phyloP scores from a whole-genome alignment of 1,140 invertebrate species.

The Polypedilum pembai region DNA sequence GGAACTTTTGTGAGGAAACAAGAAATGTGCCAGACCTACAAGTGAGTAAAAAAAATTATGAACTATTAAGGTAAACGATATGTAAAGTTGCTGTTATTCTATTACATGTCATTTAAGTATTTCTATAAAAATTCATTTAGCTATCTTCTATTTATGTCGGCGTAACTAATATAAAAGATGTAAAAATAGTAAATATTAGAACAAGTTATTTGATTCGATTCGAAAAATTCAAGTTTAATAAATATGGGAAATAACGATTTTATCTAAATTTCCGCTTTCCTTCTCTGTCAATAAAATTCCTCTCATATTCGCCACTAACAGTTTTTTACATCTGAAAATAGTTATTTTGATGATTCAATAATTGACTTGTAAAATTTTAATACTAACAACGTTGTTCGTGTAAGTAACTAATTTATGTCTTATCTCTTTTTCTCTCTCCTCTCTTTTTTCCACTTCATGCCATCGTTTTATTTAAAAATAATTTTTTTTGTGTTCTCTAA shows the following conservation, averaged over 20 bases:
- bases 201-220: not conserved
- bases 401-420: conserved; percentile 29
- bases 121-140: not conserved
- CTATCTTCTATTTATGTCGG: too few relatives aligned
- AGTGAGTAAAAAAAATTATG: conserved; percentile 48
- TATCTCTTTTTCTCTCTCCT: not conserved
- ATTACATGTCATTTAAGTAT: not conserved
- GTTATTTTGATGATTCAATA: conserved; percentile 5
- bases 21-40: conserved; percentile 83
- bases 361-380: not conserved
- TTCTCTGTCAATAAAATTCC: conserved; percentile 30
- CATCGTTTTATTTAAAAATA: too few relatives aligned
- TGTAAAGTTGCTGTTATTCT: not conserved
- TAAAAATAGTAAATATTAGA: conserved; percentile 30
- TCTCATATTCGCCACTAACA: conserved; percentile 31
- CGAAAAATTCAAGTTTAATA: too few relatives aligned
- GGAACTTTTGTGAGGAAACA: conserved; percentile 84
- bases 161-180: not conserved
- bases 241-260: conserved; percentile 32
- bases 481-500: too few relatives aligned
- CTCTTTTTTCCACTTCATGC: too few relatives aligned
- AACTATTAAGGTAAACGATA: too few relatives aligned
- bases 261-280: conserved; percentile 33
- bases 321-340: conserved; percentile 18
- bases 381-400: conserved; percentile 17